Conservation (phyloP, 1,140 invertebrate genomes). For the Macrobrachium rosenbergii region DNA sequence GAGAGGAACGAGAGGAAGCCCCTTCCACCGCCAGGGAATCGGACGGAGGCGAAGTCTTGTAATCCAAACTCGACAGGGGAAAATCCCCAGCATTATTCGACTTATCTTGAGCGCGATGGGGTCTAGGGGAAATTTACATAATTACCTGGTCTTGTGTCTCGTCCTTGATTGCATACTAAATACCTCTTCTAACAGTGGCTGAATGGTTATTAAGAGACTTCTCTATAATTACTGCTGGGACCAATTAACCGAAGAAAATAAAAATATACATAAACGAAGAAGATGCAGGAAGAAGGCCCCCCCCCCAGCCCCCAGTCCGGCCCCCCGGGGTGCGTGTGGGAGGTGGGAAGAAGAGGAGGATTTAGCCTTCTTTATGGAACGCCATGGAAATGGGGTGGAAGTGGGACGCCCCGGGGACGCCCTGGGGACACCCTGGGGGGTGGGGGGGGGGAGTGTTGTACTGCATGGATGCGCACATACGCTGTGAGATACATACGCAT, state of each 20-base stretch:
- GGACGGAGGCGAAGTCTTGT: constrained; percentile 33
- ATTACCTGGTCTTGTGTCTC: constrained; percentile 35
- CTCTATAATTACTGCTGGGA: constrained; percentile 31
- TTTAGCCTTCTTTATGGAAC: too few relatives aligned
- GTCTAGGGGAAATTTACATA: constrained; percentile 48
- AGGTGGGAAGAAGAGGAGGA: too few relatives aligned
- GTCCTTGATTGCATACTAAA: constrained; percentile 42
- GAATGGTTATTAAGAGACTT: constrained; percentile 46
- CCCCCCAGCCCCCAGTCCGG: too few relatives aligned
- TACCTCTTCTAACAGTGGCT: constrained; percentile 23
- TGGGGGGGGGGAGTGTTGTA: too few relatives aligned
- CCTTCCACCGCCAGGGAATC: neutral
- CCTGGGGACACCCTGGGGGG: too few relatives aligned
- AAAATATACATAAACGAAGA: neutral
- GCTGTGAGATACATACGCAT: too few relatives aligned
- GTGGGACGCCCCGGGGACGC: too few relatives aligned
- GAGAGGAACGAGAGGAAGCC: neutral
- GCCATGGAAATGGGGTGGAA: too few relatives aligned
- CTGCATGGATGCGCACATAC: too few relatives aligned
- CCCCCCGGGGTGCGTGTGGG: too few relatives aligned
- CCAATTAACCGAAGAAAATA: constrained; percentile 17
- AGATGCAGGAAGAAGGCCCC: neutral
- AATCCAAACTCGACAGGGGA: constrained; percentile 46
- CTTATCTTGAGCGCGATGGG: constrained; percentile 38
- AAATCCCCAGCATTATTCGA: constrained; percentile 44